Evolutionary conservation across 2,113 vertebrate species (phyloP).

Genomic region (Sphyrna mokarran): DNA sequence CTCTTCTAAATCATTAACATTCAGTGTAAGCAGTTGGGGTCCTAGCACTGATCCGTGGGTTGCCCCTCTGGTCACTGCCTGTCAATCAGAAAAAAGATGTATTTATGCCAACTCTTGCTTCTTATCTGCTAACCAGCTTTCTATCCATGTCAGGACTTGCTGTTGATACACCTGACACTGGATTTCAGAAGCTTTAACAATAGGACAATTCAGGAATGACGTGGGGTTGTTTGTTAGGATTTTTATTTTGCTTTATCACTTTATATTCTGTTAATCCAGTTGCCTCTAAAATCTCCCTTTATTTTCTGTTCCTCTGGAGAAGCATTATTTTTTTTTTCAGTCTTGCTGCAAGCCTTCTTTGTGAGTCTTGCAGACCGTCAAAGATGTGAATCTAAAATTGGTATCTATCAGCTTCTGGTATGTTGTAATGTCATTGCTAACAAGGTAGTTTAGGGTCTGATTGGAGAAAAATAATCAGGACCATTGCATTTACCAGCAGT

Average conservation of each 20-base stretch:
- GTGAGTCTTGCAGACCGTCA: not conserved
- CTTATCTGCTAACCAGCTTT: too few relatives aligned
- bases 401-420: not conserved
- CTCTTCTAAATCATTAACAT: too few relatives aligned
- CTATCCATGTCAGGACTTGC: too few relatives aligned
- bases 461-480: not conserved
- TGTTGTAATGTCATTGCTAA: not conserved
- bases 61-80: too few relatives aligned
- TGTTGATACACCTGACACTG: too few relatives aligned
- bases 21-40: too few relatives aligned
- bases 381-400: not conserved
- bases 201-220: not conserved
- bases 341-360: not conserved
- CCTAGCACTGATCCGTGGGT: too few relatives aligned
- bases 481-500: not conserved
- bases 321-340: not conserved
- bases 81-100: too few relatives aligned
- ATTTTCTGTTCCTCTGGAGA: not conserved
- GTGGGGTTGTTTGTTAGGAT: not conserved
- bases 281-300: not conserved
- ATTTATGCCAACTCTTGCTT: too few relatives aligned
- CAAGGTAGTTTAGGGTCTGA: not conserved
- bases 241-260: not conserved
- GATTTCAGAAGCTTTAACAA: not conserved
- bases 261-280: not conserved